Percentiles rank a stretch among this genome's conserved stretches.
phyloP scores from a whole-genome alignment of 2,113 vertebrate species.

The Bathybates hornii region DNA sequence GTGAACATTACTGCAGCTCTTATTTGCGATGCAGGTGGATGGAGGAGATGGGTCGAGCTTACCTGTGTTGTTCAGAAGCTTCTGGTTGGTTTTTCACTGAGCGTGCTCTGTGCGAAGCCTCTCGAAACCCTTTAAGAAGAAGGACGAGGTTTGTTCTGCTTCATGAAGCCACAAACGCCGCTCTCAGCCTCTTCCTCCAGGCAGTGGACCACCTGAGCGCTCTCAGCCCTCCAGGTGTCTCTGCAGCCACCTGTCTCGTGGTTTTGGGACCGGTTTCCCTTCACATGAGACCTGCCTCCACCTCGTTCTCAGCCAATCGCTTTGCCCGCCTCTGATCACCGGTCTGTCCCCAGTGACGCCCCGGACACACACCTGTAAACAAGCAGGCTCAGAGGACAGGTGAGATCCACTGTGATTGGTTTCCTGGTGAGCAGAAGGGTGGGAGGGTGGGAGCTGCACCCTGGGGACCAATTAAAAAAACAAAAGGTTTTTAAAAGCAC shows the following conservation, averaged over 20 bases:
- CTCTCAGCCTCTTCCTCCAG: not conserved
- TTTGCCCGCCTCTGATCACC: not conserved
- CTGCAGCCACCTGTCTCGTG: not conserved
- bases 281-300: not conserved
- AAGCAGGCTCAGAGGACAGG: constrained; percentile 5
- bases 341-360: constrained; percentile 1
- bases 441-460: not conserved
- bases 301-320: constrained; percentile 4
- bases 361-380: constrained; percentile 42
- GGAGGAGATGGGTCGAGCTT: not conserved
- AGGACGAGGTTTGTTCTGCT: not conserved
- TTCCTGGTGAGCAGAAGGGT: not conserved
- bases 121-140: rapidly evolving
- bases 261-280: not conserved
- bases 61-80: not conserved
- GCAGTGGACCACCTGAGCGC: not conserved
- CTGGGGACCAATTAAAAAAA: constrained; percentile 57
- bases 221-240: not conserved
- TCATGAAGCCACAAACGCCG: not conserved
- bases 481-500: constrained; percentile 18
- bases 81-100: not conserved
- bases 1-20: not conserved
- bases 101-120: not conserved
- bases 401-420: constrained; percentile 34
- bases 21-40: not conserved